Base-by-base conservation (phyloP, 2,113 vertebrate genomes). In the Gymnogyps californianus region DNA sequence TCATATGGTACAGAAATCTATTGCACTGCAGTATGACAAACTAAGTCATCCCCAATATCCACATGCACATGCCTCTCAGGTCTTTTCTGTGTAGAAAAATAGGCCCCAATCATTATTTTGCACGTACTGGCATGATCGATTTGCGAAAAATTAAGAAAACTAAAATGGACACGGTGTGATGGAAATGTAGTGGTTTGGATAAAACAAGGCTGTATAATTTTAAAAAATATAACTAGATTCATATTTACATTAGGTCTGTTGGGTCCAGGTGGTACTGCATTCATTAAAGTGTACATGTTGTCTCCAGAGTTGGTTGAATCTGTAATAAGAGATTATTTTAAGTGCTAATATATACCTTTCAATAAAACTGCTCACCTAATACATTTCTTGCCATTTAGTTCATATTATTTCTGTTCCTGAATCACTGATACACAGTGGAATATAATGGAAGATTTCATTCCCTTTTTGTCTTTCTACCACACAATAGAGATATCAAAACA, bases 201-300 rank as follows among this genome's bases (percentile, higher is more conserved):
- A 69, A 40, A 76, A 83, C 62, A 61, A 65, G 19, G 14, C 64
- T 69, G 55, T 36, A 55, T 40, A 81, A 47, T n/a, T 51, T 55
- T 9, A 76, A 40, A 87, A 88, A 31, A 70, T 8, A 7, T 21
- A 77, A 83, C 70, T 62, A 67, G 44, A 84, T 32, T 74, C 31
- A 69, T 97, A 97, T 98, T 99, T 98, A 99, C 99, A 96, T 99
- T 99, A 94, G 99, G 98, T 93, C 99, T 98, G 97, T 98, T 99
- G 96, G 98, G 98, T 91, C 99, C 98, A 61, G 99, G 98, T 95
- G 99, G 99, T 94, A 99, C 98, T 97, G 99, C 98, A 98, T 98
- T 99, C 98, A 99, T 99, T 98, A 99, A 98, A 62, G 99, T 99
- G 98, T 99, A 99, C 99, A 99, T 99, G 98, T 99, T 99, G 97